phyloP scores from a whole-genome alignment of 2,888 invertebrate genomes.

The Dryomyza anilis region DNA sequence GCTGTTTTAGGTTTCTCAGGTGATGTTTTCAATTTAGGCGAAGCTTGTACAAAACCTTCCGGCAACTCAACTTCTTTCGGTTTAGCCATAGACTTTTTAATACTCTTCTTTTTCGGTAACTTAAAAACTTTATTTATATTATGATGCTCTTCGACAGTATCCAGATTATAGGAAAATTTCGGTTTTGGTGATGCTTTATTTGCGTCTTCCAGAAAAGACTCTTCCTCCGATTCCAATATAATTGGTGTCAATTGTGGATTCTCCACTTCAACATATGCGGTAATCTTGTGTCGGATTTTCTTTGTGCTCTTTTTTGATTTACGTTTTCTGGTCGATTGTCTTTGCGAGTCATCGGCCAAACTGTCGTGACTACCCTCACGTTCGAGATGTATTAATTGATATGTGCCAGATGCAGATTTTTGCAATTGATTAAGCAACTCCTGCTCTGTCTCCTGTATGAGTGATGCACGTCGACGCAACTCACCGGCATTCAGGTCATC shows the following conservation, averaged over 20 bases:
- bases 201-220: conserved; percentile 35
- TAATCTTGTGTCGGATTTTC: conserved; percentile 56
- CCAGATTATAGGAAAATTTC: conserved; percentile 58
- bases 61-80: conserved; percentile 38
- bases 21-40: conserved; percentile 47
- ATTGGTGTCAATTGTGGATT: conserved; percentile 43
- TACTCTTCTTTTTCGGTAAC: conserved; percentile 56
- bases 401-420: conserved; percentile 54
- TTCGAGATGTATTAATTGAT: conserved; percentile 57
- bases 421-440: conserved; percentile 57
- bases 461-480: conserved; percentile 59
- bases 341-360: conserved; percentile 28
- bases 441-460: conserved; percentile 66
- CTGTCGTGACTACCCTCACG: conserved; percentile 53
- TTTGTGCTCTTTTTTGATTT: conserved; percentile 50
- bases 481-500: conserved; percentile 66
- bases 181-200: conserved; percentile 42
- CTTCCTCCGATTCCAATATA: conserved; percentile 29
- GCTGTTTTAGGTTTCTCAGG: conserved; percentile 31
- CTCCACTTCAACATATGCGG: conserved; percentile 55
- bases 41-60: conserved; percentile 47
- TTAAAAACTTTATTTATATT: conserved; percentile 55
- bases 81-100: conserved; percentile 32
- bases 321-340: conserved; percentile 40
- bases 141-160: conserved; percentile 58